Conservation (phyloP, 2,113 vertebrate species). For the Poecile atricapillus region DNA sequence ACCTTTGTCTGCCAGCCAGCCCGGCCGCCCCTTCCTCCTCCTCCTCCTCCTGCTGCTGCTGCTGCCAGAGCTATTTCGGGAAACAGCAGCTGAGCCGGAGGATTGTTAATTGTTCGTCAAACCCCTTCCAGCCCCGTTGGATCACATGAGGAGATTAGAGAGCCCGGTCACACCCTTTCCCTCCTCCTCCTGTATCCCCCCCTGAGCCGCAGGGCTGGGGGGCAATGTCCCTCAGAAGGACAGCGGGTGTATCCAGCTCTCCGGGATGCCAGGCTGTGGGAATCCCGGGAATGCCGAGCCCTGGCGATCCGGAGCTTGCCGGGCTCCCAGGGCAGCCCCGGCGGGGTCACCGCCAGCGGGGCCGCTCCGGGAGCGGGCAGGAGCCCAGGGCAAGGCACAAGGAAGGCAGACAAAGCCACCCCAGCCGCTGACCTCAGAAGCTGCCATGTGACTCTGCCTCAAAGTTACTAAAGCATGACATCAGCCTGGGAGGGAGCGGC, state of each 20-base stretch:
- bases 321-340: accelerated
- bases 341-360: neutral
- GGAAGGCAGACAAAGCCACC: conserved; percentile 42
- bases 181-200: neutral
- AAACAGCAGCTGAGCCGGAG: conserved; percentile 74
- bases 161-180: neutral
- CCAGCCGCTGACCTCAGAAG: conserved; percentile 60
- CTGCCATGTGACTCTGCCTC: conserved; percentile 68
- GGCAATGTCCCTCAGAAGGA: neutral
- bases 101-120: conserved; percentile 77
- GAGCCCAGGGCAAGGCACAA: neutral
- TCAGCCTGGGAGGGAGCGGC: conserved; percentile 67
- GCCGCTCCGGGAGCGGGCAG: neutral
- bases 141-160: conserved; percentile 24
- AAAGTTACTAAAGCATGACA: conserved; percentile 75
- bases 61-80: conserved; percentile 73
- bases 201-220: neutral
- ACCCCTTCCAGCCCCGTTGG: conserved; percentile 55
- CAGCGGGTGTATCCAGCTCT: accelerated
- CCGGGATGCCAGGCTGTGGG: neutral
- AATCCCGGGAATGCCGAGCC: neutral
- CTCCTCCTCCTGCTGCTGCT: neutral
- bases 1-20: conserved; percentile 65
- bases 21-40: neutral
- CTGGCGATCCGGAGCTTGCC: accelerated